Evolutionary conservation across 1,140 invertebrate species (phyloP).

Genomic region (Calephelis nemesis): DNA sequence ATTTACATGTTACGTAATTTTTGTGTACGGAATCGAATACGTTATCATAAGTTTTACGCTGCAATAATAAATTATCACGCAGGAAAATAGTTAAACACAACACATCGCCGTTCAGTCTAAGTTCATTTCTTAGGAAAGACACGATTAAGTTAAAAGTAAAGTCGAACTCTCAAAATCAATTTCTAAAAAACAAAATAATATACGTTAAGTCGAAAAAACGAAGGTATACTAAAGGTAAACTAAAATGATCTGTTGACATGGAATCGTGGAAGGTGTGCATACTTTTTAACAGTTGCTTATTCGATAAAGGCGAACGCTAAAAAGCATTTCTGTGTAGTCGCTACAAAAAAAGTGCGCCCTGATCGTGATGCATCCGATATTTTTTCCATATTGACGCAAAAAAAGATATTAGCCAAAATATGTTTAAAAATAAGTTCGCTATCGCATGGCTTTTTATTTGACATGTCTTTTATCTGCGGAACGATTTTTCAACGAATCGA

Average conservation of each 20-base stretch:
- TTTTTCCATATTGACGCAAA: conserved; percentile 68
- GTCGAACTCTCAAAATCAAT: background rate
- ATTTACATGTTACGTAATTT: too few relatives aligned
- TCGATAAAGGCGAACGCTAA: conserved; percentile 66
- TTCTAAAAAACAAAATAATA: background rate
- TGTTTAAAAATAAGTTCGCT: conserved; percentile 47
- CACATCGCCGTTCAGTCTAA: too few relatives aligned
- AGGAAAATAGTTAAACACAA: too few relatives aligned
- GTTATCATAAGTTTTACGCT: too few relatives aligned
- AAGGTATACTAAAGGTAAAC: background rate
- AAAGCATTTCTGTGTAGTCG: conserved; percentile 73
- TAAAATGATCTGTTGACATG: conserved; percentile 27
- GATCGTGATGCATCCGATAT: conserved; percentile 62
- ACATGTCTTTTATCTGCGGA: conserved; percentile 46
- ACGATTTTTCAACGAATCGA: conserved; percentile 42
- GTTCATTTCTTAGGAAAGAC: too few relatives aligned
- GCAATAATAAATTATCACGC: too few relatives aligned
- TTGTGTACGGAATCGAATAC: too few relatives aligned
- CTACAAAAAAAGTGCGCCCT: conserved; percentile 46
- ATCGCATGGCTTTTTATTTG: conserved; percentile 36
- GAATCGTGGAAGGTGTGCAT: conserved; percentile 43
- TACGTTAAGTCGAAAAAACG: background rate
- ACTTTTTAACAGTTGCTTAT: conserved; percentile 53
- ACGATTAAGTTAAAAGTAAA: too few relatives aligned
- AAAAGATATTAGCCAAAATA: conserved; percentile 58